phyloP scores from a whole-genome alignment of 2,113 vertebrate genomes.

The Hoplias malabaricus region DNA sequence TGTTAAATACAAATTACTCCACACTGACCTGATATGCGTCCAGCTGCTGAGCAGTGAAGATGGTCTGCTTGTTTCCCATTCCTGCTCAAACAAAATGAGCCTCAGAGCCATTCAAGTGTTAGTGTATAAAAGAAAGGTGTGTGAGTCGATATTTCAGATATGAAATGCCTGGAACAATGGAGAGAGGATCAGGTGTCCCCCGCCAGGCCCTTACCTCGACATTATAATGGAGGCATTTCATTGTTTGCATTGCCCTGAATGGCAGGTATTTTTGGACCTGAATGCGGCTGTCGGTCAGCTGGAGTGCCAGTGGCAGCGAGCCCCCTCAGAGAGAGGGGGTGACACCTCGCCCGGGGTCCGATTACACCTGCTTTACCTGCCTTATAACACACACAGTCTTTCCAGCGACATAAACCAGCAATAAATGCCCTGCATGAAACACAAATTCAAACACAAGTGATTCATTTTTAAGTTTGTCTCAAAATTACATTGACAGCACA shows the following conservation, averaged over 20 bases:
- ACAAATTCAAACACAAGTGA: too few species aligned
- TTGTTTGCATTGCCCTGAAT: conserved; percentile 77
- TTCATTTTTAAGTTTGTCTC: too few species aligned
- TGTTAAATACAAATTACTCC: background rate
- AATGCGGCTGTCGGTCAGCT: conserved; percentile 72
- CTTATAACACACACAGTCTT: background rate
- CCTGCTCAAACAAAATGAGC: conserved; percentile 37
- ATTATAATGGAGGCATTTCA: conserved; percentile 83
- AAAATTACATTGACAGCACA: too few species aligned
- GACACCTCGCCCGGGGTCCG: conserved; percentile 56
- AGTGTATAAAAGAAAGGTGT: conserved; percentile 50
- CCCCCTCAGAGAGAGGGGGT: conserved; percentile 67
- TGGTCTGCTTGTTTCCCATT: conserved; percentile 96
- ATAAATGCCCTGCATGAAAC: too few species aligned
- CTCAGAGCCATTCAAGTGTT: conserved; percentile 60
- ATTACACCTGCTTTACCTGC: conserved; percentile 27
- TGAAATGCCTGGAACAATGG: conserved; percentile 79
- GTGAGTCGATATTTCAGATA: conserved; percentile 70
- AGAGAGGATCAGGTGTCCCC: conserved; percentile 77
- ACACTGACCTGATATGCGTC: conserved; percentile 91
- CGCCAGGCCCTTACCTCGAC: conserved; percentile 64
- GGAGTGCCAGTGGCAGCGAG: conserved; percentile 71
- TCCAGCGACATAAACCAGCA: background rate
- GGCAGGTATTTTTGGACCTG: conserved; percentile 69
- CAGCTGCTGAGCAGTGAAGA: conserved; percentile 90